Evolutionary conservation across 2,888 invertebrate species (phyloP), one percentile per base, ranked within the genome.

Genomic region (Eutolmus rufibarbis): DNA sequence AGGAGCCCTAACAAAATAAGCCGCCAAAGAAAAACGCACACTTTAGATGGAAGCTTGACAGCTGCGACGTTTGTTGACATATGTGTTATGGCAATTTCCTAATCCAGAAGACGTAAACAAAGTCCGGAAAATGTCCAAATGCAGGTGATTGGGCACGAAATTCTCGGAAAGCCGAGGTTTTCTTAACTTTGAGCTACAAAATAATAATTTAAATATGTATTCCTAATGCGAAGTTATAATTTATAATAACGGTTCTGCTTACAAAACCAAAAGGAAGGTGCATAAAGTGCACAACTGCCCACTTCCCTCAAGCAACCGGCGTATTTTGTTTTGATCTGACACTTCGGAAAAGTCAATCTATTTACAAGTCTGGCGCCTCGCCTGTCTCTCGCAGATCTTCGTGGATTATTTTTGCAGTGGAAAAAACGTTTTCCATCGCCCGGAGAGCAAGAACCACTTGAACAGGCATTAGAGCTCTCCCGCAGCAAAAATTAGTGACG

Each of bases 401-500:
- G 28, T 37, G 28, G 37, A 66, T 84, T 84, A 84, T 84, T 84
- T 84, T 66, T 40, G 66, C 34, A 14, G 82, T 40, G n/a, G 66
- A 66, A 84, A 84, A 81, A 28, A 14, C 9, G 16, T 56, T 81
- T 34, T 81, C 81, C 81, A 43, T 46, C 46, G 28, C 66, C 66
- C 81, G 56, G 56, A 51, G 51, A 57, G 66, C 56, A 66, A 79
- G 28, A 79, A 37, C 23, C 5, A 12, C 31, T 37, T 34, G 40
- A 66, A 23, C 37, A 57, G 37, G 40, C 40, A 84, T 23, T 66
- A 46, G 34, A 56, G 66, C 19, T 51, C 66, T 66, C 34, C 34
- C 56, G 40, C 56, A 57, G 57, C 16, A 66, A 23, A 84, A 34
- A 14, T 84, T 66, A 28, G 66, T 84, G 82, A 84, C 82, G 82